These are phyloP conservation scores for Leptinotarsa tumamoca DNA, from an alignment of 2,888 invertebrate genomes.

Conservation along the genomic window DNA sequence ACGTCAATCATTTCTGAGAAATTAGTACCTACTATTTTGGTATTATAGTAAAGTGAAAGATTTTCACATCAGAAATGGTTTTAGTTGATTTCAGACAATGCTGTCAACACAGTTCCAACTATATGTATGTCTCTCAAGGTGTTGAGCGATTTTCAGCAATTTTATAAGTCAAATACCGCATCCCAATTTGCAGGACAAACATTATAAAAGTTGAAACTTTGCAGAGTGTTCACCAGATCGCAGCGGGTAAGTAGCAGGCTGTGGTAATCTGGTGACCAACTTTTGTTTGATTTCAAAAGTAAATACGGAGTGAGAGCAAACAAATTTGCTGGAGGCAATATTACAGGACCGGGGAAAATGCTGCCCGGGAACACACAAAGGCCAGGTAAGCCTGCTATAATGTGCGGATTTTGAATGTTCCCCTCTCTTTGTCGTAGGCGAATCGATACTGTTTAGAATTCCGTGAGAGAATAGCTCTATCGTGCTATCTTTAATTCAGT, in stretches of 20 bases:
- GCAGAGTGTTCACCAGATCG: slow-evolving; percentile 25
- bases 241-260: slow-evolving; percentile 35
- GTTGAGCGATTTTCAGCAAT: slow-evolving; percentile 27
- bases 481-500: slow-evolving; percentile 53
- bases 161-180: slow-evolving; percentile 47
- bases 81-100: not conserved
- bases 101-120: not conserved
- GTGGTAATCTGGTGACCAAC: slow-evolving; percentile 44
- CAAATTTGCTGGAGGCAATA: slow-evolving; percentile 44
- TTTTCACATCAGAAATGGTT: too few relatives aligned
- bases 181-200: slow-evolving; percentile 49
- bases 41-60: too few relatives aligned
- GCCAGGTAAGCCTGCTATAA: slow-evolving; percentile 37
- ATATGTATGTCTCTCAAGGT: not conserved
- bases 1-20: too few relatives aligned
- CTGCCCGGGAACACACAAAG: slow-evolving; percentile 17
- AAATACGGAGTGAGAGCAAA: slow-evolving; percentile 48
- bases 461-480: slow-evolving; percentile 49
- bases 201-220: slow-evolving; percentile 46
- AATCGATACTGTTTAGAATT: slow-evolving; percentile 50
- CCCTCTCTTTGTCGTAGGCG: slow-evolving; percentile 17
- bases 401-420: slow-evolving; percentile 35
- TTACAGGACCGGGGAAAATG: slow-evolving; percentile 31
- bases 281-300: slow-evolving; percentile 49
- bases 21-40: too few relatives aligned